A percentile compares a stretch with the other conserved stretches of the same genome.
Evolutionary conservation across 2,113 vertebrate genomes (phyloP).

Genomic region (Tachycineta bicolor): DNA sequence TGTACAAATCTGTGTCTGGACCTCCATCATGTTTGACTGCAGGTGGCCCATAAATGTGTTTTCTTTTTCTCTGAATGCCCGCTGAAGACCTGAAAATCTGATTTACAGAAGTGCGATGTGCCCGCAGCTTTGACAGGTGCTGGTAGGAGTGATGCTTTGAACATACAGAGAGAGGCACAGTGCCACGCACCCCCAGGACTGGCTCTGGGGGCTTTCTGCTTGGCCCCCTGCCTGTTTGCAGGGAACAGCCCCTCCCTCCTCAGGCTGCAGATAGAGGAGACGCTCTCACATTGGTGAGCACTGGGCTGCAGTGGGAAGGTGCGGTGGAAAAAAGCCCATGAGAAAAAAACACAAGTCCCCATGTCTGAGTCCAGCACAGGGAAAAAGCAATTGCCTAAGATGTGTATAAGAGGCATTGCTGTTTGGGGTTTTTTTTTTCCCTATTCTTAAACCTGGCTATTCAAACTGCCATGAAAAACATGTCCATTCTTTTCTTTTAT

Average conservation of each 20-base stretch:
- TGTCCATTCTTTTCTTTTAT: not conserved
- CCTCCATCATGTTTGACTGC: not conserved
- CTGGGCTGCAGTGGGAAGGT: not conserved
- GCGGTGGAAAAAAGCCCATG: not conserved
- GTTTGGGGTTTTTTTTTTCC: not conserved
- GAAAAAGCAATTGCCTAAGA: not conserved
- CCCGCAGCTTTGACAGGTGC: not conserved
- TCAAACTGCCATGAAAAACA: not conserved
- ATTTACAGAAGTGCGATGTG: not conserved
- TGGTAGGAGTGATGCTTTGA: not conserved
- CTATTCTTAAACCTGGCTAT: not conserved
- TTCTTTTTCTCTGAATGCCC: not conserved
- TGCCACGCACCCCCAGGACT: not conserved
- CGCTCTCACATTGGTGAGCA: not conserved
- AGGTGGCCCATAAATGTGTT: not conserved
- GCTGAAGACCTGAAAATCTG: not conserved
- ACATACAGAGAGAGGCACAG: not conserved
- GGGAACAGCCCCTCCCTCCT: accelerated
- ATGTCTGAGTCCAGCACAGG: not conserved
- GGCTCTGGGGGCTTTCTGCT: not conserved
- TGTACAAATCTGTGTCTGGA: not conserved
- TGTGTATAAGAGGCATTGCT: not conserved
- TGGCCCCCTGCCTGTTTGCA: not conserved
- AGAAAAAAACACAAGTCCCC: not conserved
- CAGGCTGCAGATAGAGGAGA: not conserved